A percentile compares a stretch with the other conserved stretches of the same genome.
Evolutionary conservation across 2,888 invertebrate species (phyloP).

Genomic region (Galerucella pusilla): DNA sequence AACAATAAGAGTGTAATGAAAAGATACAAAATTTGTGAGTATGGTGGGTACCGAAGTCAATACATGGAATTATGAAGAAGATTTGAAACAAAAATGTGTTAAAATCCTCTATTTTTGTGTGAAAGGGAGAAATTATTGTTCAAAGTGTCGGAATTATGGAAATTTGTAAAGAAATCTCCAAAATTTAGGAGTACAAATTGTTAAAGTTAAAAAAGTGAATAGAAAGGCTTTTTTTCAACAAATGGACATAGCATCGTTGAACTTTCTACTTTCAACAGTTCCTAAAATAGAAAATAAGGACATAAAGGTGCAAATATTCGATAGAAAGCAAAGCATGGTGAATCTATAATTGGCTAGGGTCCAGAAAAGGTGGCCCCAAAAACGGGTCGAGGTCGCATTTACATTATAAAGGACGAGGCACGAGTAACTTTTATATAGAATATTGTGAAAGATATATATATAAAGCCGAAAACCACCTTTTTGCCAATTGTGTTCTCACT

Average conservation of each 20-base stretch:
- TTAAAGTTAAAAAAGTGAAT: background rate
- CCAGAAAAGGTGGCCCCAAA: slow-evolving; percentile 36
- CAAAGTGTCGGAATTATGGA: no score
- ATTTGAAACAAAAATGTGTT: no score
- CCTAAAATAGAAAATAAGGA: slow-evolving; percentile 29
- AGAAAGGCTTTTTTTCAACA: background rate
- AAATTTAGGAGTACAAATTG: no score
- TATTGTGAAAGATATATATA: slow-evolving; percentile 30
- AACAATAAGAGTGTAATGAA: no score
- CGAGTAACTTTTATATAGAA: slow-evolving; percentile 41
- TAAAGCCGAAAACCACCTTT: slow-evolving; percentile 40
- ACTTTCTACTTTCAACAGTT: slow-evolving; percentile 24
- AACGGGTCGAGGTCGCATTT: slow-evolving; percentile 35
- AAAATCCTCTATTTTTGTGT: no score
- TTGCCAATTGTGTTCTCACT: slow-evolving; percentile 35
- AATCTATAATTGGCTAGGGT: slow-evolving; percentile 39
- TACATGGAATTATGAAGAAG: no score
- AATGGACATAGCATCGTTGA: slow-evolving; percentile 8
- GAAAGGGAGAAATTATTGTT: no score
- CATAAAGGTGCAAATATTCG: slow-evolving; percentile 37
- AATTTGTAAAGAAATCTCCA: no score
- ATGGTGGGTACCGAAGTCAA: no score
- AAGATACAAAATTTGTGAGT: no score
- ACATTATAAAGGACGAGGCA: slow-evolving; percentile 41
- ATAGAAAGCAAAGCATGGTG: slow-evolving; percentile 34